These are phyloP conservation scores for Spheniscus mendiculus DNA, from an alignment of 2,113 vertebrate species.

Conservation along the genomic window DNA sequence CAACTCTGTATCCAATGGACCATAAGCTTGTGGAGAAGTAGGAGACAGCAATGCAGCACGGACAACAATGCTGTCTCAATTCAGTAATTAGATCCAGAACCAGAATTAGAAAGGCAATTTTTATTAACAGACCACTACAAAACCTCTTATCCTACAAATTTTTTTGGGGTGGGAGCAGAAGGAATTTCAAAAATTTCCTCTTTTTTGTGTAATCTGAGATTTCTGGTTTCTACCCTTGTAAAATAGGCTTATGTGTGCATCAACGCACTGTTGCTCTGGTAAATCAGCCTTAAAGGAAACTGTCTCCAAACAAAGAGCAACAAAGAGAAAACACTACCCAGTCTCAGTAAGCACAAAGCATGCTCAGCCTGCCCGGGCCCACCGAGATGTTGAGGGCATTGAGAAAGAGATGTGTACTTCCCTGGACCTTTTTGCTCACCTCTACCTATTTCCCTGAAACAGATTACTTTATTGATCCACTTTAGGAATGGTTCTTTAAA, in stretches of 20 bases:
- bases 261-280: background rate
- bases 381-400: background rate
- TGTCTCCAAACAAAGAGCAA: background rate
- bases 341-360: background rate
- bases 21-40: background rate
- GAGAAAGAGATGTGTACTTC: background rate
- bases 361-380: fast-evolving
- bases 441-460: background rate
- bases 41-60: background rate
- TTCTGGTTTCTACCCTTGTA: background rate
- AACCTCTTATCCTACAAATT: background rate
- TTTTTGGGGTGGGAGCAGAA: background rate
- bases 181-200: background rate
- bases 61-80: background rate
- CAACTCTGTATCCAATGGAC: background rate
- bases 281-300: conserved; percentile 42
- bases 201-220: background rate
- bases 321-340: background rate
- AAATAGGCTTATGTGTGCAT: background rate
- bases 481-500: background rate
- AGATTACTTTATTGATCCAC: background rate
- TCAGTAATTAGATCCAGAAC: background rate
- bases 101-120: background rate
- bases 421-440: background rate
- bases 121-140: background rate